These are phyloP conservation scores for Pungitius pungitius DNA, from an alignment of 2,113 vertebrate species.

Conservation along the genomic window DNA sequence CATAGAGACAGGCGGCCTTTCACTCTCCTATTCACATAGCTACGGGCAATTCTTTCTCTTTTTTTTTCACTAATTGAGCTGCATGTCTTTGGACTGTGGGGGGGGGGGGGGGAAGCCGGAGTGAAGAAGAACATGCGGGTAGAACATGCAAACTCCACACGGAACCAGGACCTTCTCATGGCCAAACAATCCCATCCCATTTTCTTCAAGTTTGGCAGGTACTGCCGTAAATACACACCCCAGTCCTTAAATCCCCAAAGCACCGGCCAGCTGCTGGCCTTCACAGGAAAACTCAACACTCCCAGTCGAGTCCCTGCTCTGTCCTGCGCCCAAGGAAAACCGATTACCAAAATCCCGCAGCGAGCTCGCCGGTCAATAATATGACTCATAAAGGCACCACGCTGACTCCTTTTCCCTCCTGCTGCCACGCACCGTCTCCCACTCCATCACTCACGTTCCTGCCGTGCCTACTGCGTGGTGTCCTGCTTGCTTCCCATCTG, in stretches of 20 bases:
- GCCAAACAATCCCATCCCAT: slow-evolving; percentile 34
- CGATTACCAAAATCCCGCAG: slow-evolving; percentile 69
- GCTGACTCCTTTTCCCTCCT: slow-evolving; percentile 44
- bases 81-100: too few species aligned
- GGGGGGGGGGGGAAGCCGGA: too few species aligned
- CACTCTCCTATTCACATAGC: too few species aligned
- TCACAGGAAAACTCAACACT: slow-evolving; percentile 56
- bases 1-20: too few species aligned
- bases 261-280: slow-evolving; percentile 58
- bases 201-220: slow-evolving; percentile 48
- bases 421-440: slow-evolving; percentile 44
- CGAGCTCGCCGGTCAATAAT: slow-evolving; percentile 71
- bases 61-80: too few species aligned
- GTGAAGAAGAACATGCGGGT: too few species aligned
- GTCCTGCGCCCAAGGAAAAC: slow-evolving; percentile 59
- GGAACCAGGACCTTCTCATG: too few species aligned
- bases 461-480: slow-evolving; percentile 26
- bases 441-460: slow-evolving; percentile 53
- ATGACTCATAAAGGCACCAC: slow-evolving; percentile 74
- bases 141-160: too few species aligned
- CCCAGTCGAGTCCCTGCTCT: slow-evolving; percentile 45
- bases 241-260: slow-evolving; percentile 37
- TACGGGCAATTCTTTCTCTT: too few species aligned
- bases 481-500: slow-evolving; percentile 59
- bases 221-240: slow-evolving; percentile 27